Base-by-base conservation (phyloP, 2,113 vertebrate genomes). In the Calcarius ornatus region DNA sequence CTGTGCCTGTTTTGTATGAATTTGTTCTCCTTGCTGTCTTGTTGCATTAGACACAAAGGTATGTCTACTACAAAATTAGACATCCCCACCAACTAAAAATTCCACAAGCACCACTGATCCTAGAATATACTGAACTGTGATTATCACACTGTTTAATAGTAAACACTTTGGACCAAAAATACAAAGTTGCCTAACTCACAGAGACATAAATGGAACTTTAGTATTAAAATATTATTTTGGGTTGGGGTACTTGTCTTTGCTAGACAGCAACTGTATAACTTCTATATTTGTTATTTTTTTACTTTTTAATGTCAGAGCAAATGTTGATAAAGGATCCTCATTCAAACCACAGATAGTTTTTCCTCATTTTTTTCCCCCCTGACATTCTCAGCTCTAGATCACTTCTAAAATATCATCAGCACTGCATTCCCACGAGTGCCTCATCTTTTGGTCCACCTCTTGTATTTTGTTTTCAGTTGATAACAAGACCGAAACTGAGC, bases 11-110 rank as follows among this genome's bases (percentile, higher is more conserved):
- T 73, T 17, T 22, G 15, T 47, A 27, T 65, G 10, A 35, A 23
- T 51, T 73, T 64, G 9, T 69, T 94, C 17, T 63, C 28, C 40
- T 81, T 75, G 15, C 65, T 13, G 0, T 40, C 54, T 65, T 65
- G 10, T 38, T 69, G 8, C 20, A 11, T 65, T 69, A 24, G 11
- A 30, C 27, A 17, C 0, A 0, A 5, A 1, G 27, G 6, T 9
- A 10, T 43, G 31, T 60, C 22, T 81, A 4, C 31, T 66, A 15
- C 28, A 73, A 25, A 79, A 75, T 33, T 33, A 4, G 27, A 79
- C 24, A 66, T 73, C 12, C 24, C 8, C 28, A 70, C 8, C 61
- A 70, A 8, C 10, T 54, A 31, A 71, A n/a, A 57, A 75, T 43
- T 81, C 35, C 68, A 59, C 19, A 66, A 50, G 25, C 20, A 75